phyloP scores from a whole-genome alignment of 2,797 vertebrate species.

The Neosalanx taihuensis region DNA sequence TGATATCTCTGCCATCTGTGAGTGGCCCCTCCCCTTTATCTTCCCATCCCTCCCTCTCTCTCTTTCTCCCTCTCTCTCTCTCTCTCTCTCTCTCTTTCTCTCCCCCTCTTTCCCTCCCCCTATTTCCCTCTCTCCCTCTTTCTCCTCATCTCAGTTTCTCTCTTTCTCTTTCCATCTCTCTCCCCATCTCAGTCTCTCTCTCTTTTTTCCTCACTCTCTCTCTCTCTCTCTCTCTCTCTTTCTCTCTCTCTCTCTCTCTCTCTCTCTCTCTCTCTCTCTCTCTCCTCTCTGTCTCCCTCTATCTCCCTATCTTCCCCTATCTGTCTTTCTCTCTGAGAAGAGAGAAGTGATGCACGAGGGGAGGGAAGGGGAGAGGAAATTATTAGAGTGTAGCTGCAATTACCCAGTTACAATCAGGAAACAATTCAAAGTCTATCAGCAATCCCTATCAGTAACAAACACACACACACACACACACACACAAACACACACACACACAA shows the following conservation, averaged over 20 bases:
- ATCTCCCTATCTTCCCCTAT: conserved; percentile 29
- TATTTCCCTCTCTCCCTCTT: not conserved
- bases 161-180: conserved; percentile 14
- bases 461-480: too few relatives aligned
- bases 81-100: not conserved
- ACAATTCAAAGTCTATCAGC: too few relatives aligned
- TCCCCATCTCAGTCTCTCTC: conserved; percentile 19
- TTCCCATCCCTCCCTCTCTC: not conserved
- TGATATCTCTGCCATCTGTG: not conserved
- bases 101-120: not conserved
- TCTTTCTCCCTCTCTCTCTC: not conserved
- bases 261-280: conserved; percentile 21
- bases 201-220: conserved; percentile 3
- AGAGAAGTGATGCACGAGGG: too few relatives aligned
- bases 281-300: conserved; percentile 22
- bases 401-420: too few relatives aligned
- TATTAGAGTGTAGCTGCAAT: too few relatives aligned
- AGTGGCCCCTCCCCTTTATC: not conserved
- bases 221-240: not conserved
- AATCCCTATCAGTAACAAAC: too few relatives aligned
- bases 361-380: too few relatives aligned
- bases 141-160: too few relatives aligned
- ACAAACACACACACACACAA: too few relatives aligned
- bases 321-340: conserved; percentile 15
- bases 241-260: not conserved